Base-by-base conservation (phyloP, 1,140 invertebrate genomes). In the Drosophila nebulosa region DNA sequence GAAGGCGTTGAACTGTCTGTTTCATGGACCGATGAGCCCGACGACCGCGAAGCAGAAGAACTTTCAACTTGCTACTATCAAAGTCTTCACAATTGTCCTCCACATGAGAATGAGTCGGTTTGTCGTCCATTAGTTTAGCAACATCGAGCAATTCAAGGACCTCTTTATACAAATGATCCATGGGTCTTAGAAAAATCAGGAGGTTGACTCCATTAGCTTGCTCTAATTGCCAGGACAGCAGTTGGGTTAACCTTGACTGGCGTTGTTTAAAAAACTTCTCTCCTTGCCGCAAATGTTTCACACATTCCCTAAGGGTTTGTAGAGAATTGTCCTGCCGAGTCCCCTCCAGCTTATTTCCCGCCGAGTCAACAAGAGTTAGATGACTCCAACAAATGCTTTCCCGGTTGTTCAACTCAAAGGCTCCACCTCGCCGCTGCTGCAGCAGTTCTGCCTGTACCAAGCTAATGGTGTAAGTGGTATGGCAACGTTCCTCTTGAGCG, bases 151-250 rank as follows among this genome's bases (percentile, higher is more conserved):
- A 97, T 93, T 97, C 96, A 95, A 96, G 88, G 35, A 96, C 99
- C 91, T 99, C 98, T 91, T 98, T 97, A 90, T 96, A 98, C 91
- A 99, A 98, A 51, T 96, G 95, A 39, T 94, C 92, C 60, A 95
- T 94, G 1, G 98, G 98, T 93, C 99, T 99, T 2, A 98, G 94
- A 92, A 98, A 99, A 5, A 99, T 95, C 36, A 99, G 26, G 3
- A 53, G 6, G 14, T 94, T 98, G 99, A 99, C 98, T 92, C 99
- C 98, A 92, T 99, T 99, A 92, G 96, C 99, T 88, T 96, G 98
- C 92, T 99, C 99, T 89, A 99, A 58, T 36, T 58, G 30, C 4
- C 32, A 39, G 9, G 10, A 9, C 6, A 58, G 99, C 14, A 99
- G 93, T 92, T 97, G 96, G 1, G 98, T 99, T 2, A 99, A 92